Conservation (phyloP, 2,113 vertebrate species). For the Elaphurus davidianus region DNA sequence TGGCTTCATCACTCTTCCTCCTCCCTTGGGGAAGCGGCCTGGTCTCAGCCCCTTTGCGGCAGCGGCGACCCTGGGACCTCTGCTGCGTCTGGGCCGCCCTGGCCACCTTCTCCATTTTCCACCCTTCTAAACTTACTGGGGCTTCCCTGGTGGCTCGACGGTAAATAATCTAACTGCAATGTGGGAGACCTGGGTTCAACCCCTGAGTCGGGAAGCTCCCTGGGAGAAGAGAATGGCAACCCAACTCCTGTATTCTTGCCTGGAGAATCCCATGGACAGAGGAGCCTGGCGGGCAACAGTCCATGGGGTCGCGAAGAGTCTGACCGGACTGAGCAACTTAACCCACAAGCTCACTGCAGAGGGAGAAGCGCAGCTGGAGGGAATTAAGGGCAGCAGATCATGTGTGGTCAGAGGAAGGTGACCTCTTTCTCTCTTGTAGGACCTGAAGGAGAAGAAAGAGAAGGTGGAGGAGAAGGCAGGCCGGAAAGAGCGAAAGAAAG, state of each 20-base stretch:
- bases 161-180: background rate
- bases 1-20: background rate
- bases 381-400: background rate
- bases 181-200: background rate
- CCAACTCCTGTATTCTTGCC: background rate
- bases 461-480: conserved; percentile 82
- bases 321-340: background rate
- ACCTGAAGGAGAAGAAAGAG: conserved; percentile 86
- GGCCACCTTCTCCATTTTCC: background rate
- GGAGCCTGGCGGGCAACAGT: background rate
- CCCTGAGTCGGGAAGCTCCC: background rate
- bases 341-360: background rate
- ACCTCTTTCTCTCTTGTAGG: conserved; percentile 68
- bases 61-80: background rate
- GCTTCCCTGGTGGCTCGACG: background rate
- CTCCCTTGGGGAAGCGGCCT: background rate
- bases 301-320: background rate
- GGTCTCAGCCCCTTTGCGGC: background rate
- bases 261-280: background rate
- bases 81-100: background rate
- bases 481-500: conserved; percentile 85
- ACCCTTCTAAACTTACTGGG: background rate
- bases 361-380: background rate
- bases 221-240: background rate
- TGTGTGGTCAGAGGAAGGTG: background rate